Evolutionary conservation across 2,797 vertebrate species (phyloP), one percentile per base, ranked within the genome.

Genomic region (Bovichtus diacanthus): DNA sequence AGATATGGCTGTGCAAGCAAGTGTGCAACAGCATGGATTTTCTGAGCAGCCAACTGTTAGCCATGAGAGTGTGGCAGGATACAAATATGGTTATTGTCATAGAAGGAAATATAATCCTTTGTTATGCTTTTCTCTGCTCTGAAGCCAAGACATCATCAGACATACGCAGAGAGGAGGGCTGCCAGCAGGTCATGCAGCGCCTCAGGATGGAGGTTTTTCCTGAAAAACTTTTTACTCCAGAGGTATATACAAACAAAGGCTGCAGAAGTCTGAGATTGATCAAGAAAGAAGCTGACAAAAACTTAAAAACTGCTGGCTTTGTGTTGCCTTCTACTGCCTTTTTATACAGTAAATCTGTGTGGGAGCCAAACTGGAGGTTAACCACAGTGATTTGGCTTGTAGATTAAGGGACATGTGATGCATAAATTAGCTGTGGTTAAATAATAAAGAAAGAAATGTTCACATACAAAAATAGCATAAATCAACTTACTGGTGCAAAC

Each of bases 101-200:
- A 49, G 54, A 44, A 43, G 70, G 74, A 63, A 76, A 81, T 68
- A 7, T 90, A 92, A 85, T 84, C 84, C 54, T 90, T 90, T 92
- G 83, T 90, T 88, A 76, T 84, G 78, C 80, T 86, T 90, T 59
- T 74, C 36, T 74, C 13, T 59, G 76, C 56, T 72, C 44, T 49
- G 64, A 80, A 80, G 76, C 68, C 60, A 58, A 84, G 61, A 74
- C 63, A 71, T 73, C 74, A 78, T 39, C 70, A 76, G 74, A 50
- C 21, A 21, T 47, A 46, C 1, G 11, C 39, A 59, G 39, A 46
- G 70, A 31, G 50, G 70, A 65, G 41, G 18, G 49, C 68, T 80
- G 85, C 85, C 84, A 87, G 81, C 29, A 61, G 83, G 77, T 82
- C 83, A 86, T 25, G 71, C 84, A 83, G 76, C 25, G 15, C 55